phyloP scores from a whole-genome alignment of 2,113 vertebrate genomes.

The Equus quagga region DNA sequence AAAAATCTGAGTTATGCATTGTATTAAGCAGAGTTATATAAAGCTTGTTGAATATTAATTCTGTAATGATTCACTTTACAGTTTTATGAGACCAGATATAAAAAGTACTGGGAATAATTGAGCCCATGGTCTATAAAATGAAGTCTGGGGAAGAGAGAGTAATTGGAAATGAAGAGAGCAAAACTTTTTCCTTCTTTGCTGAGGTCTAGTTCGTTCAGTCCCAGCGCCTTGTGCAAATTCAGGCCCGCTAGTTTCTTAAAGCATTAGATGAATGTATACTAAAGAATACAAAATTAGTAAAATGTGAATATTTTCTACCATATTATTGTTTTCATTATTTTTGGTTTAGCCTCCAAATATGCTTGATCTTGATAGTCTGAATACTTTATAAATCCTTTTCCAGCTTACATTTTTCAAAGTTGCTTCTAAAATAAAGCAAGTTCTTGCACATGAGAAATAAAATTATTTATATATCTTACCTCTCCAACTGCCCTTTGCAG shows the following conservation, averaged over 20 bases:
- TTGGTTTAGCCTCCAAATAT: conserved; percentile 27
- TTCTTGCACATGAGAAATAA: not conserved
- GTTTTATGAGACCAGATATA: conserved; percentile 77
- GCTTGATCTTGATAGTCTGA: not conserved
- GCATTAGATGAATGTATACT: not conserved
- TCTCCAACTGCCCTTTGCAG: not conserved
- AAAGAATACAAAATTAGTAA: not conserved
- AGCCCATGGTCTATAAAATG: conserved; percentile 69
- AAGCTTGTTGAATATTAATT: conserved; percentile 84
- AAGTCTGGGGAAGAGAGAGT: conserved; percentile 36
- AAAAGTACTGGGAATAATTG: conserved; percentile 79
- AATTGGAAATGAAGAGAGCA: conserved; percentile 57
- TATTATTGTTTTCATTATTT: not conserved
- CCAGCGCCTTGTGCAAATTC: not conserved
- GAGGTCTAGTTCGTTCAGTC: not conserved
- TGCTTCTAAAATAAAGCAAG: conserved; percentile 32
- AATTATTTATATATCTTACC: not conserved
- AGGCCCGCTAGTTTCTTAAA: not conserved
- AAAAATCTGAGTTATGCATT: conserved; percentile 69
- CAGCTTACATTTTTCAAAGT: not conserved
- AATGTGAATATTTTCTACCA: not conserved
- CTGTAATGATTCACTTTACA: conserved; percentile 80
- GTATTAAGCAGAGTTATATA: conserved; percentile 78
- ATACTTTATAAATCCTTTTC: conserved; percentile 28
- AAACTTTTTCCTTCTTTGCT: conserved; percentile 11